Evolutionary conservation across 2,113 vertebrate genomes (phyloP).

Genomic region (Mustelus asterias): DNA sequence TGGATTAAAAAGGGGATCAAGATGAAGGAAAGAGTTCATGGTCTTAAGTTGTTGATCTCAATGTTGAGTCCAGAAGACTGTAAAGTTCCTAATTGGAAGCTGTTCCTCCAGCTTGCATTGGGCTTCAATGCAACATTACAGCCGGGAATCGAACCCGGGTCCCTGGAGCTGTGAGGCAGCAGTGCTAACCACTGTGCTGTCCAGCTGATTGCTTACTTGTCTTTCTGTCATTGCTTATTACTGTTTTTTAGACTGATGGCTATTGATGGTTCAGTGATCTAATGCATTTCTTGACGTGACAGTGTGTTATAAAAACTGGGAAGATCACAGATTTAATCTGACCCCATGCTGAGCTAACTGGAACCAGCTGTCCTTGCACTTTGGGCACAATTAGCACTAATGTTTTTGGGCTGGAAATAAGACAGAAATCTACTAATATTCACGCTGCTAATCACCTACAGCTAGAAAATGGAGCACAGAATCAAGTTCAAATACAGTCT

Average conservation of each 20-base stretch:
- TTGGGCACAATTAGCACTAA: neutral
- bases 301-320: neutral
- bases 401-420: neutral
- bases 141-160: no score
- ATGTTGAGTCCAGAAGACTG: no score
- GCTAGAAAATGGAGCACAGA: neutral
- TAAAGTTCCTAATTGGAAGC: no score
- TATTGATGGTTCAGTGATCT: neutral
- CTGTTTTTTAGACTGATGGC: neutral
- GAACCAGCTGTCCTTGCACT: neutral
- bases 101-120: no score
- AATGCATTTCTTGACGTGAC: neutral
- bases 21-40: no score
- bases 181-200: no score
- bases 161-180: no score
- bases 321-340: neutral
- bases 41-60: no score
- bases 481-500: neutral
- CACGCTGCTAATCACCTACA: neutral
- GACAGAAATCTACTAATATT: neutral
- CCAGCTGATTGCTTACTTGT: neutral
- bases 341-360: neutral
- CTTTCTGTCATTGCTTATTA: neutral
- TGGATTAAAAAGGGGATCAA: no score
- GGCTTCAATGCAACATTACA: no score